phyloP scores from a whole-genome alignment of 1,140 invertebrate genomes.

The Apis cerana region DNA sequence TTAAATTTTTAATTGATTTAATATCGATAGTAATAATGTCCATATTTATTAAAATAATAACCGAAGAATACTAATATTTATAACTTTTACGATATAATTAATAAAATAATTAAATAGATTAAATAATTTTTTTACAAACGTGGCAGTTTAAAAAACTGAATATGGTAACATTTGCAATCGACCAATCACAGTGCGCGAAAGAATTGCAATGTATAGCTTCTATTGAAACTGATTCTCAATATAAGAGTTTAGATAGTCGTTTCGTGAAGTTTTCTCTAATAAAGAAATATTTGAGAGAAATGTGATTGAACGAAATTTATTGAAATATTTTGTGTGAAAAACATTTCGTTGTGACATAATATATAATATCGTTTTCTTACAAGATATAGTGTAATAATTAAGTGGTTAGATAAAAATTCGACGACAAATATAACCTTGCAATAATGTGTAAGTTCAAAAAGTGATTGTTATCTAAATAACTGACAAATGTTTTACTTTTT shows the following conservation, averaged over 20 bases:
- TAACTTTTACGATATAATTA: background rate
- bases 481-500: background rate
- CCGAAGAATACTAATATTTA: background rate
- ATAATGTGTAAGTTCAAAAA: background rate
- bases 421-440: background rate
- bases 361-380: too few species aligned
- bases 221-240: background rate
- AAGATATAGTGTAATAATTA: too few species aligned
- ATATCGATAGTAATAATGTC: background rate
- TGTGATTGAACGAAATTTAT: background rate
- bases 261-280: background rate
- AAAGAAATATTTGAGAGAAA: too few species aligned
- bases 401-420: background rate
- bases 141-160: background rate
- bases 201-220: background rate
- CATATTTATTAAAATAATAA: fast-evolving
- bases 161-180: background rate
- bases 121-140: background rate
- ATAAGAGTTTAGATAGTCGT: background rate
- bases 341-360: background rate
- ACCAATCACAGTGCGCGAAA: background rate
- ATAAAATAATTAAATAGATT: background rate
- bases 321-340: background rate
- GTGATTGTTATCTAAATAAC: background rate
- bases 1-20: background rate